Percentiles rank a stretch among this genome's conserved stretches.
Evolutionary conservation across 2,797 vertebrate genomes (phyloP).

Genomic region (Spheniscus humboldti): DNA sequence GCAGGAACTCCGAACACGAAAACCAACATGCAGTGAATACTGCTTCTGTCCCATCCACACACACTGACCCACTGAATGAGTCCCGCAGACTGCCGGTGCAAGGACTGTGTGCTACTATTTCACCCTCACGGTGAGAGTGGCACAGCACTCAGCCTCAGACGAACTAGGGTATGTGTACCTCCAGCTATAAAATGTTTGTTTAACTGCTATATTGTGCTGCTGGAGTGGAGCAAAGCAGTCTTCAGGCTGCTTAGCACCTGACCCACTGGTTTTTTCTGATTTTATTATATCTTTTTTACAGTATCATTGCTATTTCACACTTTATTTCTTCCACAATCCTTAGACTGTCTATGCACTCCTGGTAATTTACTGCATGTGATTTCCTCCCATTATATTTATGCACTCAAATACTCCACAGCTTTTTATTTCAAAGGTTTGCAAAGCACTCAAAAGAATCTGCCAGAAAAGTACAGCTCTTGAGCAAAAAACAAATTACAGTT

Average conservation of each 20-base stretch:
- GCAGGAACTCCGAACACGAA: rapidly evolving
- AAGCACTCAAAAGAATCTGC: not conserved
- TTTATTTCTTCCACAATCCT: slow-evolving; percentile 1
- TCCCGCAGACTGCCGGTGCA: not conserved
- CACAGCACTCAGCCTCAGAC: not conserved
- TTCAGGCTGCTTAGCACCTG: not conserved
- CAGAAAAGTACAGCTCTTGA: not conserved
- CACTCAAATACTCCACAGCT: not conserved
- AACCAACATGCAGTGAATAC: not conserved
- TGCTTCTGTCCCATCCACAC: not conserved
- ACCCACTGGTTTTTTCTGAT: not conserved
- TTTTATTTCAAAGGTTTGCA: slow-evolving; percentile 15
- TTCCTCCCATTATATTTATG: slow-evolving; percentile 23
- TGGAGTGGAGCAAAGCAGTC: not conserved
- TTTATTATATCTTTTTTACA: not conserved
- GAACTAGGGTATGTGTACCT: not conserved
- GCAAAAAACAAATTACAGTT: not conserved
- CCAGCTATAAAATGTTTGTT: not conserved
- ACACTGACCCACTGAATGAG: not conserved
- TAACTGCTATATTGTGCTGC: not conserved
- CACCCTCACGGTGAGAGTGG: not conserved
- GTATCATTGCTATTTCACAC: slow-evolving; percentile 22
- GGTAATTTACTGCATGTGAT: slow-evolving; percentile 8
- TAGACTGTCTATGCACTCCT: not conserved
- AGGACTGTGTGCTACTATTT: not conserved